A percentile compares a stretch with the other conserved stretches of the same genome.
Conservation (phyloP, 2,888 invertebrate genomes). For the Agrilus mali region DNA sequence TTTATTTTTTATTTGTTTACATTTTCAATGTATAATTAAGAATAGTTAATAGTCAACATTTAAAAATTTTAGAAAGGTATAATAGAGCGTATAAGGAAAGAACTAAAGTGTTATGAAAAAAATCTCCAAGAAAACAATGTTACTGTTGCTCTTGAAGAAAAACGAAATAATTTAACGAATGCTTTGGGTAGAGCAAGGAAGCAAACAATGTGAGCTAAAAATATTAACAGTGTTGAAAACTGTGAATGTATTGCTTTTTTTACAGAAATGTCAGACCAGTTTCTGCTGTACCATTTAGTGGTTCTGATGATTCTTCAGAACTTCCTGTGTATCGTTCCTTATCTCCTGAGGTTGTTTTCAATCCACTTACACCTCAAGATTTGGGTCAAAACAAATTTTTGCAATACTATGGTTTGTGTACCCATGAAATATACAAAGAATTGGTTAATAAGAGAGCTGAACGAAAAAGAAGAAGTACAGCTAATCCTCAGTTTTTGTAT, state of each 20-base stretch:
- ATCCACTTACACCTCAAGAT: slow-evolving; percentile 28
- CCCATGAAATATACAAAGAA: slow-evolving; percentile 35
- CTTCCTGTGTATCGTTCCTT: slow-evolving; percentile 20
- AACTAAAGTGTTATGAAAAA: slow-evolving; percentile 27
- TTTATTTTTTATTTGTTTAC: slow-evolving; percentile 13
- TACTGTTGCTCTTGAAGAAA: slow-evolving; percentile 28
- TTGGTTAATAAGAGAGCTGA: slow-evolving; percentile 40
- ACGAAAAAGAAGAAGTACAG: slow-evolving; percentile 40
- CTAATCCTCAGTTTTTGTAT: slow-evolving; percentile 43
- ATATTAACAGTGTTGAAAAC: too few species aligned
- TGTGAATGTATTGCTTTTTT: neutral
- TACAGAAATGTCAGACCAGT: slow-evolving; percentile 17
- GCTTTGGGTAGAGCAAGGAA: slow-evolving; percentile 30
- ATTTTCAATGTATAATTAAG: too few species aligned
- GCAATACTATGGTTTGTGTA: slow-evolving; percentile 35
- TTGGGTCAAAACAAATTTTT: slow-evolving; percentile 33
- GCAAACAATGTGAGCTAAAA: slow-evolving; percentile 29
- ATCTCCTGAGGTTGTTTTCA: slow-evolving; percentile 22
- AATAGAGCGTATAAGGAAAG: slow-evolving; percentile 27
- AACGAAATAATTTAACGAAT: slow-evolving; percentile 25
- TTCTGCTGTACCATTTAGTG: slow-evolving; percentile 24
- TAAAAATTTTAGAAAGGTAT: slow-evolving; percentile 25
- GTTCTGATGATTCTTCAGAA: slow-evolving; percentile 29
- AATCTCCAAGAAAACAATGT: slow-evolving; percentile 22
- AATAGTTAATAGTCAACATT: neutral